These are phyloP conservation scores for Sylvia atricapilla DNA, from an alignment of 2,113 vertebrate genomes.

Conservation along the genomic window DNA sequence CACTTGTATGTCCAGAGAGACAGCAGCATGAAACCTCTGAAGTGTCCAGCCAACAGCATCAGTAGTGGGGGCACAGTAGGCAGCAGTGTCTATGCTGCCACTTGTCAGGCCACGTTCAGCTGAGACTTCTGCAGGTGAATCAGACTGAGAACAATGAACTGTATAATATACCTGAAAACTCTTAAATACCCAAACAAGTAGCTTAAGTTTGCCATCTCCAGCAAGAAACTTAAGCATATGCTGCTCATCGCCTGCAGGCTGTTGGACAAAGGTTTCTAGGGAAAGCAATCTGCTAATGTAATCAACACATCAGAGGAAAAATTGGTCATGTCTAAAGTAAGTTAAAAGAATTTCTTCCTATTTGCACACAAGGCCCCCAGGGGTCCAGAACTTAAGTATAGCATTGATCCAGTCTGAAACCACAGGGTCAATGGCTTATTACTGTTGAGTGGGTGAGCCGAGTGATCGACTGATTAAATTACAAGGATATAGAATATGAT, in stretches of 20 bases:
- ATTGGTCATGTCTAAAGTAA: slow-evolving; percentile 53
- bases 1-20: slow-evolving; percentile 73
- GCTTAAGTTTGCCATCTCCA: slow-evolving; percentile 22
- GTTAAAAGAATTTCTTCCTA: slow-evolving; percentile 62
- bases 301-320: slow-evolving; percentile 61
- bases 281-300: slow-evolving; percentile 68
- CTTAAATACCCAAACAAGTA: slow-evolving; percentile 23
- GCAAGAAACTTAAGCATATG: slow-evolving; percentile 21
- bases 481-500: slow-evolving; percentile 33
- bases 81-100: slow-evolving; percentile 72
- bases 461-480: slow-evolving; percentile 50
- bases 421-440: slow-evolving; percentile 70
- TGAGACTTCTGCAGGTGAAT: slow-evolving; percentile 39
- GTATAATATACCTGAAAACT: not conserved
- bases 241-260: slow-evolving; percentile 54
- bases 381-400: slow-evolving; percentile 53
- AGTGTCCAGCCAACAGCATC: slow-evolving; percentile 75
- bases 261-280: slow-evolving; percentile 54
- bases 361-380: slow-evolving; percentile 63
- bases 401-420: slow-evolving; percentile 66
- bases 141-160: slow-evolving; percentile 5
- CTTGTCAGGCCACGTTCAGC: slow-evolving; percentile 72
- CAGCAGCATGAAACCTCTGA: slow-evolving; percentile 79
- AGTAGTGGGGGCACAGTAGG: slow-evolving; percentile 72
- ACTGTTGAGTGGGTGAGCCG: slow-evolving; percentile 1